phyloP scores from a whole-genome alignment of 2,888 invertebrate species.

The Zelleria hepariella region DNA sequence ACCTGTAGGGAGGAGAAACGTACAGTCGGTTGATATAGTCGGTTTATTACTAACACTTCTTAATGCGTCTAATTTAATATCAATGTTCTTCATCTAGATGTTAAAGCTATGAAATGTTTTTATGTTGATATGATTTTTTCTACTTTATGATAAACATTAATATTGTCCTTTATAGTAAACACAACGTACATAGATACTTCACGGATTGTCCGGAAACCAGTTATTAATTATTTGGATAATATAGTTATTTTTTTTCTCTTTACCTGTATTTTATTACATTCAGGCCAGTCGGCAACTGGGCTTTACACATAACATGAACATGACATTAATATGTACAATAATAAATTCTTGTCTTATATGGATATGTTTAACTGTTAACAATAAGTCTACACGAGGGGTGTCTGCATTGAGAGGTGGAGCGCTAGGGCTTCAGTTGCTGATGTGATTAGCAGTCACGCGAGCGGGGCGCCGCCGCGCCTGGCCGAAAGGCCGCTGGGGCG shows the following conservation, averaged over 20 bases:
- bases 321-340: not conserved
- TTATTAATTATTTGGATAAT: not conserved
- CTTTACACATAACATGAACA: not conserved
- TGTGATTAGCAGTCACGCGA: too few relatives aligned
- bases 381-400: not conserved
- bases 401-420: too few relatives aligned
- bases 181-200: not conserved
- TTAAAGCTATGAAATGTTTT: slow-evolving; percentile 64
- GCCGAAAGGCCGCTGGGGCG: too few relatives aligned
- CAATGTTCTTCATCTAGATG: slow-evolving; percentile 52
- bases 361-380: not conserved
- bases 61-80: slow-evolving; percentile 34
- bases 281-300: slow-evolving; percentile 9
- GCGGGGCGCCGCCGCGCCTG: too few relatives aligned
- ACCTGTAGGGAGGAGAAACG: not conserved
- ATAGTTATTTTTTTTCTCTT: slow-evolving; percentile 30
- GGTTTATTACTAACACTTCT: slow-evolving; percentile 37
- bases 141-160: slow-evolving; percentile 22
- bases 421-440: too few relatives aligned
- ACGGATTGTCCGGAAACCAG: not conserved
- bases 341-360: not conserved
- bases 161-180: not conserved
- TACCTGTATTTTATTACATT: slow-evolving; percentile 22
- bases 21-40: slow-evolving; percentile 39
- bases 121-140: slow-evolving; percentile 62